Conservation (phyloP, 2,888 invertebrate genomes). For the Prosopocoilus inquinatus region DNA sequence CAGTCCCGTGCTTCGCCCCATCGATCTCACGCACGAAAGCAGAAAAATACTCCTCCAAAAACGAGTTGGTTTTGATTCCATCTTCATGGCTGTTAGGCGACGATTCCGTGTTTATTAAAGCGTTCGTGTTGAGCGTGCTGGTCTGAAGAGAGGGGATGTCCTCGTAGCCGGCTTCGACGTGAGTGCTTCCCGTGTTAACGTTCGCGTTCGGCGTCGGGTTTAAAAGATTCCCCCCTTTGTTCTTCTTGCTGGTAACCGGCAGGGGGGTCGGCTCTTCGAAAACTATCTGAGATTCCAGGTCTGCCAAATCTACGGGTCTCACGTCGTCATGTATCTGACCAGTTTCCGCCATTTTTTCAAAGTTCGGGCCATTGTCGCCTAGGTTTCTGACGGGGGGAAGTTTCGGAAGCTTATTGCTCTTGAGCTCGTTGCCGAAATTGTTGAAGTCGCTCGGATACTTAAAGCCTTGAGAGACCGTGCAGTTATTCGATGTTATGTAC, state of each 20-base stretch:
- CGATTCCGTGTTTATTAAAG: too few species aligned
- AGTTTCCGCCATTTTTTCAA: constrained; percentile 41
- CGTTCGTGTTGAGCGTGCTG: constrained; percentile 2
- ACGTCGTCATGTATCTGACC: constrained; percentile 45
- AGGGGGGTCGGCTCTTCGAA: background rate
- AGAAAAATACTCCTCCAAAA: too few species aligned
- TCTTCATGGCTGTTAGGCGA: too few species aligned
- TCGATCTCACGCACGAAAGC: too few species aligned
- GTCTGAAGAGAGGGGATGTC: constrained; percentile 20
- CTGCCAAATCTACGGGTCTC: constrained; percentile 33
- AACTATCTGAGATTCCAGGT: constrained; percentile 44
- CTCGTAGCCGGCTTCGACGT: constrained; percentile 13
- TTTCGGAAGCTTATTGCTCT: constrained; percentile 19
- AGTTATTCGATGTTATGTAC: constrained; percentile 64
- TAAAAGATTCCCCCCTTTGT: background rate
- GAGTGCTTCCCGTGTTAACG: background rate
- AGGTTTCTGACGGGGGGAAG: constrained; percentile 21
- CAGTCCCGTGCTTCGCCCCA: too few species aligned
- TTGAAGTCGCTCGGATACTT: constrained; percentile 37
- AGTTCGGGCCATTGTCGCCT: constrained; percentile 27
- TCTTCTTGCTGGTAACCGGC: constrained; percentile 3
- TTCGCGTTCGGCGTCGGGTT: background rate
- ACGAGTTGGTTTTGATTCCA: too few species aligned
- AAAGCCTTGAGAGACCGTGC: constrained; percentile 59
- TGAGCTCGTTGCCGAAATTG: constrained; percentile 43